A percentile compares a stretch with the other conserved stretches of the same genome.
Evolutionary conservation across 2,113 vertebrate genomes (phyloP).

Genomic region (Phalacrocorax aristotelis): DNA sequence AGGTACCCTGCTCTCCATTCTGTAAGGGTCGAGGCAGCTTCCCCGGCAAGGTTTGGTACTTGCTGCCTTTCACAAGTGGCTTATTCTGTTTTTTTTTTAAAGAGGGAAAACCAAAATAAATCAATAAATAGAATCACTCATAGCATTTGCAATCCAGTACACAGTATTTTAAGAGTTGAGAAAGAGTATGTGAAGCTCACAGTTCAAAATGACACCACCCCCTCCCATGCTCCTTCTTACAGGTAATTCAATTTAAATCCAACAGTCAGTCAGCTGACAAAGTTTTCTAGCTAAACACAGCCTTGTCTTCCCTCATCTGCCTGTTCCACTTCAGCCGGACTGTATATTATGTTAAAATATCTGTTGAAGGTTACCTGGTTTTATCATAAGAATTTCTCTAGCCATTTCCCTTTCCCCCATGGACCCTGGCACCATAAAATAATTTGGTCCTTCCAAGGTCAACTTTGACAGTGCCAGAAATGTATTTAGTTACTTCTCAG

Average conservation of each 20-base stretch:
- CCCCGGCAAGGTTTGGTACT: slow-evolving; percentile 83
- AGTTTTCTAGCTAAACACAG: neutral
- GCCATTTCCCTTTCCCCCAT: neutral
- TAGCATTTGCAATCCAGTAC: neutral
- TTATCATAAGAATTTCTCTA: neutral
- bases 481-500: neutral
- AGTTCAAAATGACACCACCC: neutral
- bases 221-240: neutral
- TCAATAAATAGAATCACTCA: neutral
- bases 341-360: neutral
- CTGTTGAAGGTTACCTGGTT: neutral
- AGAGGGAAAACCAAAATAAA: neutral
- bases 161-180: neutral
- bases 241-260: neutral
- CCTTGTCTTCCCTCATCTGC: neutral
- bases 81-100: slow-evolving; percentile 59
- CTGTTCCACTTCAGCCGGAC: neutral
- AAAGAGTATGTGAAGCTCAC: neutral
- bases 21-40: slow-evolving; percentile 76
- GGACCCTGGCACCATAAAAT: neutral
- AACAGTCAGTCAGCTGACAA: neutral
- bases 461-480: neutral
- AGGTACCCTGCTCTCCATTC: slow-evolving; percentile 75
- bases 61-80: slow-evolving; percentile 68
- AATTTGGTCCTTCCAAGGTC: neutral